Evolutionary conservation across 2,888 invertebrate genomes (phyloP), one percentile per base, ranked within the genome.

Genomic region (Chaetoderma sp.): DNA sequence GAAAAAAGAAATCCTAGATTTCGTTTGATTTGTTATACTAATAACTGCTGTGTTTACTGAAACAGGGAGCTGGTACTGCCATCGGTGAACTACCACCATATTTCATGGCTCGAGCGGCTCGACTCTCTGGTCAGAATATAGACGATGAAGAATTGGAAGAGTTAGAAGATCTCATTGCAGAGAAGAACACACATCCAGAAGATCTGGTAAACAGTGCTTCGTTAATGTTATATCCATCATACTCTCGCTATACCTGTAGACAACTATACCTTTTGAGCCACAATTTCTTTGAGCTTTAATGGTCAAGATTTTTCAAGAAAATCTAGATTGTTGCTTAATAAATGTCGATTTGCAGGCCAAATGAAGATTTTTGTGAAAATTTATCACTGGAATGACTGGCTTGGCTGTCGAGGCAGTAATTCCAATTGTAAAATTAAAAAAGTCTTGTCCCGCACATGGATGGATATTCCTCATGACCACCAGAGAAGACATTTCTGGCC

Each of bases 11-110:
- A n/a, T n/a, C n/a, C n/a, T n/a, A n/a, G n/a, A n/a, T n/a, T n/a
- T n/a, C n/a, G n/a, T n/a, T n/a, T n/a, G n/a, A n/a, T n/a, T n/a
- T n/a, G 25, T 13, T 60, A 27, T 59, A 21, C n/a, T 47, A 13
- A n/a, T 21, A 18, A n/a, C n/a, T 5, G 21, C 28, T 49, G n/a
- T 52, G 28, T 36, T 23, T 61, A 2, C 16, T 45, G n/a, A 64
- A 54, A 25, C 68, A 86, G 87, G 89, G 89, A 36, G 87, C 87
- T 32, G 90, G 99, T 4, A 99, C 99, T 0, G 99, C 99, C 0
- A 89, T 99, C n/a, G 99, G 99, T 0, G 99, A 99, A 86, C 88
- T 99, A 73, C 99, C 99, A 2, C 99, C 99, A 0, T 99, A 99
- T 89, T 99, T 99, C 88, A 98, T 99, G 97, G 99, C 99, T n/a